Base-by-base conservation (phyloP, 2,888 invertebrate species). In the Scotopteryx bipunctaria region DNA sequence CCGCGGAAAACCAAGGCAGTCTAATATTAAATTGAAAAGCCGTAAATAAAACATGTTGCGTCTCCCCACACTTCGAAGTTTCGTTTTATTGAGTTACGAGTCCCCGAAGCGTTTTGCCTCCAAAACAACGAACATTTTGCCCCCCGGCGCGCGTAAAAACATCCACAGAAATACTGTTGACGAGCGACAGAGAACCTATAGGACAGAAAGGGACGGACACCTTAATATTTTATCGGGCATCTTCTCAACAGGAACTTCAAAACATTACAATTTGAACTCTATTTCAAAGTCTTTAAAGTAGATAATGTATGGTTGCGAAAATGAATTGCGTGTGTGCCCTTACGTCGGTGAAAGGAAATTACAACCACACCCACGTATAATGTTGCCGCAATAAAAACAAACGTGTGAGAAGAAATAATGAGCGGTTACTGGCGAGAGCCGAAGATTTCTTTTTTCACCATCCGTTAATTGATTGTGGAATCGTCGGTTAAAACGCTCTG, bases 361-460 rank as follows among this genome's bases (percentile, higher is more conserved):
- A 90, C 90, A 89, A 90, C 90, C 90, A 89, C 90, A 89, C 90
- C 90, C 90, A 90, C 90, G 89, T 88, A 88, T 88, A 88, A 88
- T 88, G 88, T 87, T 88, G 88, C 86, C 76, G 83, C 86, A 86
- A 86, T 87, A 89, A 90, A 90, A 64, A n/a, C n/a, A 90, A 90
- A 89, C 82, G 87, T 88, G 90, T 85, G 86, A 88, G 88, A 87
- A 83, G 88, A 86, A 86, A 89, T 90, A 90, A 90, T 89, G 88
- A 90, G 86, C 86, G 88, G 89, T 89, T 89, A 87, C 84, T 87
- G 88, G 88, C 81, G 86, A 75, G 82, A 71, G 68, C 64, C 77
- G 73, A 70, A 71, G 71, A 78, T 85, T 81, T 84, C 74, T 81
- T 87, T 86, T 78, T 77, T 76, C 63, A 73, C 76, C 74, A 76